Evolutionary conservation across 2,797 vertebrate species (phyloP), one percentile per base, ranked within the genome.

Genomic region (Melanotaenia parkinsoni): DNA sequence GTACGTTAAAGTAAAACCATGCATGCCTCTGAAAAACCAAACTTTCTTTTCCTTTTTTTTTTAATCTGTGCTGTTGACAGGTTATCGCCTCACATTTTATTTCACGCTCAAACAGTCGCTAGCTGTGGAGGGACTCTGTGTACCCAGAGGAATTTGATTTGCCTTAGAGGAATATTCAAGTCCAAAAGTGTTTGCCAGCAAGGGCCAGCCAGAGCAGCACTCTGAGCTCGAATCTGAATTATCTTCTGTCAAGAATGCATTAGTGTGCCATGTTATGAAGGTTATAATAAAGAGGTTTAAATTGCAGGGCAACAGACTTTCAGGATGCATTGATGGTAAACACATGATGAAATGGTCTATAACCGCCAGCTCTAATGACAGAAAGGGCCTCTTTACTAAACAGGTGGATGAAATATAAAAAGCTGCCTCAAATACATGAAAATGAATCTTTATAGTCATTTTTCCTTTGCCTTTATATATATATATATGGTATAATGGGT

Each of bases 81-180:
- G 53, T 76, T 58, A 26, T 67, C 22, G 16, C 38, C 54, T 24
- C 54, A 50, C 56, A 58, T 64, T 67, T 64, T 60, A 68, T 83
- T 73, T 83, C 68, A 72, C 5, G 37, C 76, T 69, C 59, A 69
- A 63, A 60, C 6, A 10, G 68, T 72, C 58, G 8, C 72, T 70
- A 60, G n/a, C 60, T 28, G 58, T 32, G 28, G 37, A 80, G 32
- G 54, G 68, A 66, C 61, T 79, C 61, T 0, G 38, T 59, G 45
- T 60, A 26, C 72, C 59, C 67, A 47, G 30, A 61, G 60, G 58
- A 75, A 37, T 71, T 4, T 20, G 53, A 28, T 71, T 74, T 37
- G 40, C 70, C 62, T 58, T 5, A 14, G 26, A 79, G 57, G 50
- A 67, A 53, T 76, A 54, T 58, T 79, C 14, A 26, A 16, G 56